phyloP scores from a whole-genome alignment of 2,797 vertebrate genomes.

The Sebastes trivittatus region DNA sequence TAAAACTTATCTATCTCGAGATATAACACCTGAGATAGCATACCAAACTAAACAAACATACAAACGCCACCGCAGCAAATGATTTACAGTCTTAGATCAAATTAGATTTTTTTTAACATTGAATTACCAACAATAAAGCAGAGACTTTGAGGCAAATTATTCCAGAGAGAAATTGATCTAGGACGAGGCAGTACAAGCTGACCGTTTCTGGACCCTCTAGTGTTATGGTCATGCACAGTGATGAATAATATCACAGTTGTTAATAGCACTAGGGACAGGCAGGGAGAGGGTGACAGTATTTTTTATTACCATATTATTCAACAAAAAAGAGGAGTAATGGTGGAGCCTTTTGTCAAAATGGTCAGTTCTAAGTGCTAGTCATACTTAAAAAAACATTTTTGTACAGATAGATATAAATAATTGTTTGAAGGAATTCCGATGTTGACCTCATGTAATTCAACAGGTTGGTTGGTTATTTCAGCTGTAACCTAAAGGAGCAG shows the following conservation, averaged over 20 bases:
- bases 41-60: no score
- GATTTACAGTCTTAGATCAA: no score
- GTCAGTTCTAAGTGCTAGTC: background rate
- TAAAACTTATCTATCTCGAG: no score
- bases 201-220: no score
- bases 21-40: no score
- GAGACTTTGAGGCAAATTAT: no score
- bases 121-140: no score
- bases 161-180: no score
- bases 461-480: constrained; percentile 1
- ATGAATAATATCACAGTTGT: background rate
- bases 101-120: no score
- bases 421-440: background rate
- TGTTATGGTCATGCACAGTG: no score
- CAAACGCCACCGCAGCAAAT: no score
- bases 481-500: background rate
- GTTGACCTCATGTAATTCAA: background rate
- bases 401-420: background rate
- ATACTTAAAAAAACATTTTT: background rate
- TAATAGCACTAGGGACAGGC: background rate
- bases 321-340: background rate
- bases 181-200: no score
- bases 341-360: background rate
- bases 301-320: background rate
- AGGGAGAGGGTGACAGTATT: background rate